Conservation (phyloP, 1,140 invertebrate species). For the Zaprionus kolodkinae region DNA sequence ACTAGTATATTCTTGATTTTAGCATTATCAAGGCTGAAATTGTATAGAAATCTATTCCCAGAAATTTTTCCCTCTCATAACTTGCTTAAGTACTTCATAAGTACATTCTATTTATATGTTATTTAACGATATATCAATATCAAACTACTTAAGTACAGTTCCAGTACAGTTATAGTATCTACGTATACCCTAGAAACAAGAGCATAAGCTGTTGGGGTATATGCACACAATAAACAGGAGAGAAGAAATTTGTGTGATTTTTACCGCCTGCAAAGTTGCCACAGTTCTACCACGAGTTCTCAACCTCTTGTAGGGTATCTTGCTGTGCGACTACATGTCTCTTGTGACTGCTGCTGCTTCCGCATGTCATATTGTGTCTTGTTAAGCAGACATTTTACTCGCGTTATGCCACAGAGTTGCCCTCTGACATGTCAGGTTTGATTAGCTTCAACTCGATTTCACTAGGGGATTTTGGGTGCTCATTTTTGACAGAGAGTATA, state of each 20-base stretch:
- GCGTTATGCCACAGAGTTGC: background rate
- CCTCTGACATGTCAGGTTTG: slow-evolving; percentile 32
- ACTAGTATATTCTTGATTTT: too few relatives aligned
- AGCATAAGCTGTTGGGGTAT: background rate
- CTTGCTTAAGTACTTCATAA: slow-evolving; percentile 13
- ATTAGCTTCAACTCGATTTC: slow-evolving; percentile 14
- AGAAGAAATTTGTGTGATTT: too few relatives aligned
- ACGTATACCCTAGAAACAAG: background rate
- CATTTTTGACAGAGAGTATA: background rate
- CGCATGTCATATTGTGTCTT: background rate
- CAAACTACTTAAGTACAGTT: too few relatives aligned
- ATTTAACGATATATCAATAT: background rate
- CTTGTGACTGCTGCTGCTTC: background rate
- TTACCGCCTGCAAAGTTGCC: too few relatives aligned
- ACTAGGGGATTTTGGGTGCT: background rate
- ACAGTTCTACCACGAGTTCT: background rate
- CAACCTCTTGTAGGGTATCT: background rate
- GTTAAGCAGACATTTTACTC: slow-evolving; percentile 8
- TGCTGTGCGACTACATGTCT: background rate
- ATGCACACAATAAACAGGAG: background rate
- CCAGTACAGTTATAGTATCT: background rate
- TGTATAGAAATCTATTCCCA: too few relatives aligned
- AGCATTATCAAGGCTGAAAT: too few relatives aligned
- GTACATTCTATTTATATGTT: slow-evolving; percentile 19
- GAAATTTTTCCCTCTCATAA: too few relatives aligned